Evolutionary conservation across 23 tunicate genomes (phyloP).

Genomic region (Botrylloides violaceus): DNA sequence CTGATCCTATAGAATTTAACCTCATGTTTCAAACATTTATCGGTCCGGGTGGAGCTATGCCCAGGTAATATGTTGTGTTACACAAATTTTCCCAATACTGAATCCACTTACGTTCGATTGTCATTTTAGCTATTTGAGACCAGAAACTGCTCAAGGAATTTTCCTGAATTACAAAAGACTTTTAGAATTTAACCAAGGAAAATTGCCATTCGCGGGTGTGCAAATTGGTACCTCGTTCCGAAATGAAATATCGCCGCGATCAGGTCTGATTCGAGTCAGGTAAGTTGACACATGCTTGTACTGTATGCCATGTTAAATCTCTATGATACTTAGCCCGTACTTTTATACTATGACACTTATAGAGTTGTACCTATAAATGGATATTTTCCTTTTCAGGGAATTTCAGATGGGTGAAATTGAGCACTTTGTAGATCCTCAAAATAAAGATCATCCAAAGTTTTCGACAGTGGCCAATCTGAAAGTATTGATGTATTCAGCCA

Average conservation of each 20-base stretch:
- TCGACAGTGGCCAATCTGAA: conserved; percentile 51
- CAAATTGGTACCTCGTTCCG: conserved; percentile 96
- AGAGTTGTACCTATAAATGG: background rate
- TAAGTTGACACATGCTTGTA: no score
- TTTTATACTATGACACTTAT: no score
- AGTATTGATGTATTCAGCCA: conserved; percentile 52
- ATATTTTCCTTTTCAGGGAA: conserved; percentile 32
- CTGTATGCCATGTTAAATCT: no score
- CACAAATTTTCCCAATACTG: no score
- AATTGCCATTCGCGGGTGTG: conserved; percentile 90
- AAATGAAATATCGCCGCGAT: conserved; percentile 94
- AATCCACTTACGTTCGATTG: no score
- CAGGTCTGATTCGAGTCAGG: conserved; percentile 72
- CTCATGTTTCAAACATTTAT: conserved; percentile 88
- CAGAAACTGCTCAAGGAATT: conserved; percentile 99
- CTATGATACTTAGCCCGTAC: no score
- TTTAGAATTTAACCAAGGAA: conserved; percentile 93
- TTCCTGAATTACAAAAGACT: conserved; percentile 89
- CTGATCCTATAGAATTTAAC: conserved; percentile 92
- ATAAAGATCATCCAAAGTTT: conserved; percentile 77
- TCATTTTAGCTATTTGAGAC: conserved; percentile 49
- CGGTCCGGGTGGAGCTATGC: conserved; percentile 87
- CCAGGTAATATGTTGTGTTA: conserved; percentile 38
- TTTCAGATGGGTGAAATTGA: conserved; percentile 98
- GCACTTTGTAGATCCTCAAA: conserved; percentile 86